phyloP scores from a whole-genome alignment of 2,888 invertebrate genomes.

The Zygaena filipendulae region DNA sequence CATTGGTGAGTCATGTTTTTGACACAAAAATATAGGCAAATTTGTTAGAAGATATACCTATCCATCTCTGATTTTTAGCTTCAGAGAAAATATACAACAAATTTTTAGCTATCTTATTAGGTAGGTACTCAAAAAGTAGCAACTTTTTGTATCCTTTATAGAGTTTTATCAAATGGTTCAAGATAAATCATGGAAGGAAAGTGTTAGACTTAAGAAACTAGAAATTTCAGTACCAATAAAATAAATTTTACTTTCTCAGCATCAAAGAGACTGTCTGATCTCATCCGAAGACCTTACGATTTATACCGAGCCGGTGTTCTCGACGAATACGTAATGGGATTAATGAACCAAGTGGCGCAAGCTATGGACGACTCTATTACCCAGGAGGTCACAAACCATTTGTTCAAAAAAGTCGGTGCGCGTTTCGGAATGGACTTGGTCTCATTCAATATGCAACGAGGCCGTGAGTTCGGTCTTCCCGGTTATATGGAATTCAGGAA shows the following conservation, averaged over 20 bases:
- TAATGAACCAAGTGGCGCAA: slow-evolving; percentile 94
- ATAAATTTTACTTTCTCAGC: no score
- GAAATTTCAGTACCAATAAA: no score
- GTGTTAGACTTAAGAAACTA: no score
- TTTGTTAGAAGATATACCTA: no score
- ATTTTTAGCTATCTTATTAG: no score
- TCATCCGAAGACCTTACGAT: slow-evolving; percentile 90
- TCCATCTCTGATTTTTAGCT: no score
- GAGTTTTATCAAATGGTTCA: no score
- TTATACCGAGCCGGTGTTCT: slow-evolving; percentile 90
- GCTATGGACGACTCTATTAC: slow-evolving; percentile 96
- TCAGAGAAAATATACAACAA: no score
- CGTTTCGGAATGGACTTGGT: slow-evolving; percentile 90
- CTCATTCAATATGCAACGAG: slow-evolving; percentile 93
- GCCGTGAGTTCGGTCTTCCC: slow-evolving; percentile 90
- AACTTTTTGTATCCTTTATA: no score
- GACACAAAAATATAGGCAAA: no score
- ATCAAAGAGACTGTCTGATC: slow-evolving; percentile 87
- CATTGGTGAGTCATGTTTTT: slow-evolving; percentile 78
- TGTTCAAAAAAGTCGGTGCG: slow-evolving; percentile 85
- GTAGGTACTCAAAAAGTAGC: no score
- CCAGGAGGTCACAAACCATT: slow-evolving; percentile 89
- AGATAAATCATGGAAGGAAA: no score
- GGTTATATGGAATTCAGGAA: slow-evolving; percentile 94
- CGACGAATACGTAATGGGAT: slow-evolving; percentile 92